Evolutionary conservation across 2,888 invertebrate species (phyloP).

Genomic region (Epistrophe eligans): DNA sequence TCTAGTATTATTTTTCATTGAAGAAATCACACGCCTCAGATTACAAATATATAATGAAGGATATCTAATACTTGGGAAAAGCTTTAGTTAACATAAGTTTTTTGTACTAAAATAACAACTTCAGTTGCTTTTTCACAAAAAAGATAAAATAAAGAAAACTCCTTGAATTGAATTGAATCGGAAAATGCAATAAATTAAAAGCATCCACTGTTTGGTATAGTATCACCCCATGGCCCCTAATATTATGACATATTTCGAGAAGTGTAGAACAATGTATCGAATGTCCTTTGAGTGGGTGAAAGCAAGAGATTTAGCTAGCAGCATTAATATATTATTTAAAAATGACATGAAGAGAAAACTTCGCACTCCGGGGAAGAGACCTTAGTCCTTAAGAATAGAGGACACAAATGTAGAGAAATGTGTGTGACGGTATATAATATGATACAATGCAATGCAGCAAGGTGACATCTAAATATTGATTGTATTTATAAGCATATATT

Average conservation of each 20-base stretch:
- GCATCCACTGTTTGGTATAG: slow-evolving; percentile 8
- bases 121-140: neutral
- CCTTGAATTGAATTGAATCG: slow-evolving; percentile 64
- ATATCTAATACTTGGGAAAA: slow-evolving; percentile 5
- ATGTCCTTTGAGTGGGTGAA: slow-evolving; percentile 63
- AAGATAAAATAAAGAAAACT: slow-evolving; percentile 37
- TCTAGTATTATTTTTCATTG: slow-evolving; percentile 30
- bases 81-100: slow-evolving; percentile 49
- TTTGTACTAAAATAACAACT: slow-evolving; percentile 35
- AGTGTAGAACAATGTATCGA: slow-evolving; percentile 63
- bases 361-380: neutral
- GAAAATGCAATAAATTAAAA: slow-evolving; percentile 57
- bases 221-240: neutral
- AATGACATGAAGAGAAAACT: slow-evolving; percentile 26
- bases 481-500: neutral
- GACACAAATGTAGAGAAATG: neutral
- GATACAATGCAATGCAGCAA: slow-evolving; percentile 33
- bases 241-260: slow-evolving; percentile 57
- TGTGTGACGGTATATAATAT: neutral
- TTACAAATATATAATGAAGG: slow-evolving; percentile 32
- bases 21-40: slow-evolving; percentile 39
- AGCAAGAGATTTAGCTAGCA: slow-evolving; percentile 59
- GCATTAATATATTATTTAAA: slow-evolving; percentile 62
- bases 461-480: slow-evolving; percentile 26
- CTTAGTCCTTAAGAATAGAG: slow-evolving; percentile 17